Conservation (phyloP, 2,797 vertebrate genomes). For the Neosilurus mollespiculum region DNA sequence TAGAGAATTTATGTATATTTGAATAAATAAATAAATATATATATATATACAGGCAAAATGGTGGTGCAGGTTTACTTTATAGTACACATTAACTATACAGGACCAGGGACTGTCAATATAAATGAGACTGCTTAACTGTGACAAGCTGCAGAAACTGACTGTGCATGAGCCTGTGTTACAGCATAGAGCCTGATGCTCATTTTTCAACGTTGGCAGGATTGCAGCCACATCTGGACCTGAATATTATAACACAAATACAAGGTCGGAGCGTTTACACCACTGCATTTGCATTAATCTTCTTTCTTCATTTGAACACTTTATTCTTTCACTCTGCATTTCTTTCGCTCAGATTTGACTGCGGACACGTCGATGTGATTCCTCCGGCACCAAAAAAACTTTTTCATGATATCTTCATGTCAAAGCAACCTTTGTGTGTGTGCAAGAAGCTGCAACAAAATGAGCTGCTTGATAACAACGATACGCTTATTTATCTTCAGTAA, state of each 20-base stretch:
- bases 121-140: neutral
- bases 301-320: neutral
- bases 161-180: neutral
- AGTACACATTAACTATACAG: neutral
- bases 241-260: neutral
- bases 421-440: neutral
- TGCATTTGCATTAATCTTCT: neutral
- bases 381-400: neutral
- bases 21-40: too few species aligned
- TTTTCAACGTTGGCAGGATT: neutral
- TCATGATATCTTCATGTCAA: neutral
- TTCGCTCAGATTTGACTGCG: neutral
- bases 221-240: slow-evolving; percentile 7
- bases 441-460: neutral
- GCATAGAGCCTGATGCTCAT: neutral
- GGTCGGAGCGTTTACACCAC: neutral
- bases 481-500: slow-evolving; percentile 3
- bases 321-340: neutral
- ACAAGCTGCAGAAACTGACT: neutral
- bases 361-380: neutral
- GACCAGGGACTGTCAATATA: neutral
- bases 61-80: neutral
- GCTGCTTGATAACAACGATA: neutral
- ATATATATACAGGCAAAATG: neutral
- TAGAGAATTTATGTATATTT: neutral